phyloP scores from a whole-genome alignment of 2,113 vertebrate species.

The Cygnus buccinator region DNA sequence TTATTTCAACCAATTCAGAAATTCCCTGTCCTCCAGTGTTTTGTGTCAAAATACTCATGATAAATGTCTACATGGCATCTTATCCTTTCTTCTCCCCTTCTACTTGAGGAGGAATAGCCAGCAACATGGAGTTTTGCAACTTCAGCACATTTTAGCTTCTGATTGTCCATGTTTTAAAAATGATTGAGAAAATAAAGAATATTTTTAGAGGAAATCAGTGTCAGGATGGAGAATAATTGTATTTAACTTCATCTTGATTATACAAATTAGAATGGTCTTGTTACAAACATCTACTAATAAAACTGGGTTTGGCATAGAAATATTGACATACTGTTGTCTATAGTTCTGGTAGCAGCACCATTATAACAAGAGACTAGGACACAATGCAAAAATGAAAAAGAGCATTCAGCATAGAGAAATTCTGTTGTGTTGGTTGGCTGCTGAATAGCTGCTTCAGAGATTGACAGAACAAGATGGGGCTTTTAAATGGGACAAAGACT shows the following conservation, averaged over 20 bases:
- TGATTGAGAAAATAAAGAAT: background rate
- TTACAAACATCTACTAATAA: slow-evolving; percentile 56
- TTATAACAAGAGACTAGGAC: slow-evolving; percentile 24
- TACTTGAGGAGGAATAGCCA: background rate
- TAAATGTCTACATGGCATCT: background rate
- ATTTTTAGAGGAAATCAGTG: background rate
- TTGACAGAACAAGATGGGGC: slow-evolving; percentile 61
- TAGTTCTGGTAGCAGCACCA: slow-evolving; percentile 16
- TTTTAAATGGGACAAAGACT: slow-evolving; percentile 71
- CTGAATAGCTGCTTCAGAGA: slow-evolving; percentile 66
- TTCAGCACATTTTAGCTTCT: background rate
- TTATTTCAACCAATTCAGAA: too few species aligned
- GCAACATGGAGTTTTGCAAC: background rate
- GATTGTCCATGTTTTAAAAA: background rate
- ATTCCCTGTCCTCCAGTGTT: background rate
- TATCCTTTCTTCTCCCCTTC: background rate
- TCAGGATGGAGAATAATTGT: background rate
- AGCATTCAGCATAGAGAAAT: slow-evolving; percentile 12
- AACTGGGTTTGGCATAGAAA: slow-evolving; percentile 37
- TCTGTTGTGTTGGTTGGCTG: slow-evolving; percentile 34
- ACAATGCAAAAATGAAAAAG: slow-evolving; percentile 57
- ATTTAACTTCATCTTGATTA: slow-evolving; percentile 57
- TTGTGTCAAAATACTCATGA: background rate
- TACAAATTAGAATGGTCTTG: slow-evolving; percentile 44
- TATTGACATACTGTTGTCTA: slow-evolving; percentile 40